A percentile compares a stretch with the other conserved stretches of the same genome.
Conservation (phyloP, 2,888 invertebrate species). For the Cataglyphis cursor region DNA sequence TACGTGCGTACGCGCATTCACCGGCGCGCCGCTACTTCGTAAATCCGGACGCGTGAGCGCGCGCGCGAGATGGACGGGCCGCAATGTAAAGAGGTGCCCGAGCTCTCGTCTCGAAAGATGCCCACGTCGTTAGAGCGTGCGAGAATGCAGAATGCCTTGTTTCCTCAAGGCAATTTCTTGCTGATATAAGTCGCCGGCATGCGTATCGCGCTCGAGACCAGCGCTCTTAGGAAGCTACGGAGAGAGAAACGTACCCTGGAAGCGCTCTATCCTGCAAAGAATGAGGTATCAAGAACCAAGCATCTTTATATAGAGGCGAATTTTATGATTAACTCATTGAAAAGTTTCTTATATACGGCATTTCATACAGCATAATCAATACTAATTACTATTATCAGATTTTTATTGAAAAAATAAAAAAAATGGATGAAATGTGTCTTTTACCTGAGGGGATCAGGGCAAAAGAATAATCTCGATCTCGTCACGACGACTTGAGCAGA, state of each 20-base stretch:
- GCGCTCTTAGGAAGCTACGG: slow-evolving; percentile 25
- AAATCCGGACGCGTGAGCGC: slow-evolving; percentile 31
- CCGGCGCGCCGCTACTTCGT: slow-evolving; percentile 57
- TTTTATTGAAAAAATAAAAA: slow-evolving; percentile 8
- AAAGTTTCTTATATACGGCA: not conserved
- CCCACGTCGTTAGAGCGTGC: slow-evolving; percentile 79
- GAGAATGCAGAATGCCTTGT: slow-evolving; percentile 80
- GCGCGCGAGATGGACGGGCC: slow-evolving; percentile 16
- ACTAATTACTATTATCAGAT: not conserved
- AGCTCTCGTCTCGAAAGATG: slow-evolving; percentile 65
- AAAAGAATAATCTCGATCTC: slow-evolving; percentile 58
- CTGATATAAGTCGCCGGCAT: slow-evolving; percentile 71
- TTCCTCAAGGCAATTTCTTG: slow-evolving; percentile 76
- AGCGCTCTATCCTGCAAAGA: slow-evolving; percentile 20
- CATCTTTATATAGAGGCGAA: not conserved
- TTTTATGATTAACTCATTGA: slow-evolving; percentile 34
- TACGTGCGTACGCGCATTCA: slow-evolving; percentile 62
- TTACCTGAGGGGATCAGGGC: slow-evolving; percentile 34
- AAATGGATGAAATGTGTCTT: not conserved
- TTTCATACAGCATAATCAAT: not conserved
- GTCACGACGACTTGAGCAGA: slow-evolving; percentile 55
- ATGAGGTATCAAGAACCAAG: not conserved
- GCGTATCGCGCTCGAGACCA: slow-evolving; percentile 41
- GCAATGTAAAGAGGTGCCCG: slow-evolving; percentile 44
- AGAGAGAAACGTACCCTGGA: slow-evolving; percentile 15